Evolutionary conservation across 2,113 vertebrate genomes (phyloP), one percentile per base, ranked within the genome.

Genomic region (Rhombomys opimus): DNA sequence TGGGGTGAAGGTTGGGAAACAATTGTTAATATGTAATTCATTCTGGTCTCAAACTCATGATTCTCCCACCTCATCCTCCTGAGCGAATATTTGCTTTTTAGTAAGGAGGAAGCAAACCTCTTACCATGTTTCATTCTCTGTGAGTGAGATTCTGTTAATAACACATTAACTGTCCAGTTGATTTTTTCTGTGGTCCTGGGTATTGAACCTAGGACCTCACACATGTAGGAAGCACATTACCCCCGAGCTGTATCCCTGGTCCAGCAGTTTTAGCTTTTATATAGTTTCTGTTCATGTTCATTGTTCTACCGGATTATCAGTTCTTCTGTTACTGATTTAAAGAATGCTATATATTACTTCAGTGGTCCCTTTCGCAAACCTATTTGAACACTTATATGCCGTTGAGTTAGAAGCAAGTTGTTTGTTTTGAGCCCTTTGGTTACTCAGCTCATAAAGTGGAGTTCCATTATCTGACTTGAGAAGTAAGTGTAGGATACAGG

Each of bases 281-380:
- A 59, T 18, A 54, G 1, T 87, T 94, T 95, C n/a, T 82, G 14
- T 54, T 91, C 30, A 0, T 81, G 22, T 80, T 72, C 30, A 59
- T 75, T 93, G 87, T 95, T 67, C 88, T 68, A 0, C 70, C 72
- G n/a, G 54, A 65, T 32, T 82, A 35, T 54, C 92, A 41, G 57
- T 87, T 38, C 30, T 87, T 93, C 68, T 85, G 10, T 84, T 86
- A 38, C 10, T 94, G 75, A 90, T 70, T 41, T 94, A 70, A 35
- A 78, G 8, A 84, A 52, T 38, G 80, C 27, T 86, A 67, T 67
- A 23, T 67, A 38, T 81, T 76, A 78, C 52, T 89, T 68, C 93
- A 94, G 27, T 63, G 10, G 32, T 15, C 61, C 41, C 46, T 88
- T 94, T 78, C 38, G 14, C 35, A 90, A 38, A 67, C 9, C 3